Conservation (phyloP, 2,113 vertebrate species). For the Guaruba guarouba region DNA sequence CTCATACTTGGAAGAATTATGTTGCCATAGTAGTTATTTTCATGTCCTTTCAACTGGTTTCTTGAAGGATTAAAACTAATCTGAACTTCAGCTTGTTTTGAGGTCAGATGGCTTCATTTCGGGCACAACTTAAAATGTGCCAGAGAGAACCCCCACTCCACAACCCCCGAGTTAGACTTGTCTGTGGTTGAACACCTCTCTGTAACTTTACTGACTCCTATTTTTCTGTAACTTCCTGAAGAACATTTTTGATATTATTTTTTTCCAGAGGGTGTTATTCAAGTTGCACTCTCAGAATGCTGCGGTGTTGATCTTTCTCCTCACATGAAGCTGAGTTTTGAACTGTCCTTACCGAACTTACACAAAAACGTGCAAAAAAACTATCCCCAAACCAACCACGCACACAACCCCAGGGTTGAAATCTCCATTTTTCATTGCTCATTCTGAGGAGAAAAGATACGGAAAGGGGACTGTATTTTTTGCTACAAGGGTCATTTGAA, state of each 20-base stretch:
- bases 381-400: neutral
- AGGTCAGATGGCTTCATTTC: slow-evolving; percentile 18
- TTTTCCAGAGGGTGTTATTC: neutral
- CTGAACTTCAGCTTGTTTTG: slow-evolving; percentile 38
- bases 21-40: slow-evolving; percentile 61
- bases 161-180: neutral
- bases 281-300: neutral
- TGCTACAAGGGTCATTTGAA: neutral
- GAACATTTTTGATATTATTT: neutral
- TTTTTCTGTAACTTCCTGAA: neutral
- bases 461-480: neutral
- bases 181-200: neutral
- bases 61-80: slow-evolving; percentile 57
- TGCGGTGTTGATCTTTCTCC: neutral
- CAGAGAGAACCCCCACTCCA: neutral
- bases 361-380: neutral
- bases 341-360: neutral
- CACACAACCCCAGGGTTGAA: neutral
- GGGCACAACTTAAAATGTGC: neutral
- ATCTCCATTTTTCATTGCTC: neutral
- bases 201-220: neutral
- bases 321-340: neutral
- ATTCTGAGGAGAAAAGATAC: neutral
- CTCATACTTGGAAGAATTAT: slow-evolving; percentile 64
- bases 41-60: slow-evolving; percentile 18